Conservation (phyloP, 2,797 vertebrate genomes). For the Erpetoichthys calabaricus region DNA sequence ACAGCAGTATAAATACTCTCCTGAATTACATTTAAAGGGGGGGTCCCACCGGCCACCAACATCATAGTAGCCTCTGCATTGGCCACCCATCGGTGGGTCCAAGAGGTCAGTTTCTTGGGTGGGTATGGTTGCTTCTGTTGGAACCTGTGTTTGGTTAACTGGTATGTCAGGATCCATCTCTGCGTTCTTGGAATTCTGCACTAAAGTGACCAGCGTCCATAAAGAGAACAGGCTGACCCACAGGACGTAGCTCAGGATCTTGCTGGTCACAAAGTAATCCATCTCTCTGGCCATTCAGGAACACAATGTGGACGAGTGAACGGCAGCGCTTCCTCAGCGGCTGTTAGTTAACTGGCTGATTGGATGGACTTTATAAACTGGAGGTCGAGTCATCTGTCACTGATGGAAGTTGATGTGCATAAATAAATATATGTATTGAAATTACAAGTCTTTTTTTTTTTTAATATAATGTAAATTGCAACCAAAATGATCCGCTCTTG, state of each 20-base stretch:
- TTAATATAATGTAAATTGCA: background rate
- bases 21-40: constrained; percentile 85
- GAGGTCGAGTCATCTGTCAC: no score
- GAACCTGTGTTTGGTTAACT: constrained; percentile 40
- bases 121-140: constrained; percentile 38
- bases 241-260: constrained; percentile 26
- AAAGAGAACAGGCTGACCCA: constrained; percentile 36
- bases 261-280: constrained; percentile 20
- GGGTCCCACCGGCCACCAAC: constrained; percentile 98
- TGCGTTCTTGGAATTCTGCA: constrained; percentile 33
- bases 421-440: constrained; percentile 9
- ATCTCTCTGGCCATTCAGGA: constrained; percentile 18
- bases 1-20: constrained; percentile 86
- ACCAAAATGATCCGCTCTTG: no score
- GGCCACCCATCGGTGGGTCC: constrained; percentile 40
- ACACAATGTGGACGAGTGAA: constrained; percentile 4
- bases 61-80: constrained; percentile 89
- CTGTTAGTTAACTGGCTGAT: background rate
- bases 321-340: constrained; percentile 10
- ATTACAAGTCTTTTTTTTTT: background rate
- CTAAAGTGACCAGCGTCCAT: constrained; percentile 52
- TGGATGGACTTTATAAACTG: background rate
- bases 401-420: no score
- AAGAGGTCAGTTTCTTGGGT: constrained; percentile 31
- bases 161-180: constrained; percentile 34